phyloP scores from a whole-genome alignment of 64 coral and sea anemone species.

The Montipora foliosa region DNA sequence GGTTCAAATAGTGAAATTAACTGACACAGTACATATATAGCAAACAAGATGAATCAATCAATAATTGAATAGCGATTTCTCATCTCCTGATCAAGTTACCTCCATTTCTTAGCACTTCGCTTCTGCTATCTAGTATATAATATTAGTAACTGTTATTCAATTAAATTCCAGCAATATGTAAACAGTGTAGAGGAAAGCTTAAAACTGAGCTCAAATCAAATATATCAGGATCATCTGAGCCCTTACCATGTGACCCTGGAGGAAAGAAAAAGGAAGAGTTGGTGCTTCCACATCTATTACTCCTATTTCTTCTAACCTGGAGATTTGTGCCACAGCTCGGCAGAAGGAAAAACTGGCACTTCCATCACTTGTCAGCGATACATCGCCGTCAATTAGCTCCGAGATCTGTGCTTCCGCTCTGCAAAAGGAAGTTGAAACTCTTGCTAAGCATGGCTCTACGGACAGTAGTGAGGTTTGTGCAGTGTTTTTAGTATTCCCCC shows the following conservation, averaged over 20 bases:
- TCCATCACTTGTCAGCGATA: constrained; percentile 43
- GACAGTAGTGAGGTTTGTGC: constrained; percentile 1
- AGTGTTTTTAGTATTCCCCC: not conserved
- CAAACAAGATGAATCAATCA: not conserved
- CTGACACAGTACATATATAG: not conserved
- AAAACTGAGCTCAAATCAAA: constrained; percentile 18
- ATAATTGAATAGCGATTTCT: not conserved
- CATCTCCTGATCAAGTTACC: not conserved
- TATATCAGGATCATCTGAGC: not conserved
- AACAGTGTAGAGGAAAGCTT: constrained; percentile 42
- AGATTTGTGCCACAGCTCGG: constrained; percentile 7
- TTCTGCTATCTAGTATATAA: not conserved
- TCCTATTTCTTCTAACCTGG: constrained; percentile 10
- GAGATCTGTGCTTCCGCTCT: too few relatives aligned
- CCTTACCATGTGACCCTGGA: not conserved
- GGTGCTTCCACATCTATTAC: constrained; percentile 19
- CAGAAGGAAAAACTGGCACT: constrained; percentile 38
- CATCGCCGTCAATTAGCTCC: not conserved
- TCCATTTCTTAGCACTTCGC: not conserved
- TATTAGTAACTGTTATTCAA: not conserved
- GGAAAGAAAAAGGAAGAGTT: too few relatives aligned
- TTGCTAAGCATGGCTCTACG: not conserved
- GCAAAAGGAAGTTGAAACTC: too few relatives aligned
- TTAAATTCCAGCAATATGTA: constrained; percentile 48
- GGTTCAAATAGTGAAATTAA: not conserved